These are phyloP conservation scores for Platyrinchus mystaceus DNA, from an alignment of 2,797 vertebrate genomes.

Conservation along the genomic window DNA sequence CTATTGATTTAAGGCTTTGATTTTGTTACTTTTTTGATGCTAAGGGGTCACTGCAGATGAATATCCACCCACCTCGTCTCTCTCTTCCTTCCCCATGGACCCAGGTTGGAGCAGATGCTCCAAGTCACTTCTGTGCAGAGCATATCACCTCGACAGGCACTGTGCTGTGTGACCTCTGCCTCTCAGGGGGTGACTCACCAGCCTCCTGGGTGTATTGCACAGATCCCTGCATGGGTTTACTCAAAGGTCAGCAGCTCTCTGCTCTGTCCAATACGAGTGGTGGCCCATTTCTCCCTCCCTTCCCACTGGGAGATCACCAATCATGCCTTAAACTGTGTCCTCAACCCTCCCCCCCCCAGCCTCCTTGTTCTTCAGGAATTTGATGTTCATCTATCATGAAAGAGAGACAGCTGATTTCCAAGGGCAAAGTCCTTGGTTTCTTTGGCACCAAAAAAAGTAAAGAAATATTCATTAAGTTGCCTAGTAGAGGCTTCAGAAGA, in stretches of 20 bases:
- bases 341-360: neutral
- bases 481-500: conserved; percentile 12
- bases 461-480: neutral
- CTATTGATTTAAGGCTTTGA: neutral
- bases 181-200: neutral
- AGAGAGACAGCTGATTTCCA: conserved; percentile 30
- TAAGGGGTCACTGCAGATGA: neutral
- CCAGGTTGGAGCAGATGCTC: neutral
- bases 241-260: neutral
- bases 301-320: neutral
- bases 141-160: neutral
- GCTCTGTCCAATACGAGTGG: neutral
- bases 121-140: neutral
- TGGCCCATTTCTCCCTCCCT: neutral
- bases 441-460: conserved; percentile 40
- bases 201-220: neutral
- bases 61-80: neutral
- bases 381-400: neutral
- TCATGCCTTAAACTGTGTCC: neutral
- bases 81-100: neutral
- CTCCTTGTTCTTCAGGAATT: neutral
- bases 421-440: conserved; percentile 23
- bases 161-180: neutral
- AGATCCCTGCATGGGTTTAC: neutral
- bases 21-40: neutral